These are phyloP conservation scores for Sinopyrophorus schimmeli DNA, from an alignment of 2,888 invertebrate genomes.

Conservation along the genomic window DNA sequence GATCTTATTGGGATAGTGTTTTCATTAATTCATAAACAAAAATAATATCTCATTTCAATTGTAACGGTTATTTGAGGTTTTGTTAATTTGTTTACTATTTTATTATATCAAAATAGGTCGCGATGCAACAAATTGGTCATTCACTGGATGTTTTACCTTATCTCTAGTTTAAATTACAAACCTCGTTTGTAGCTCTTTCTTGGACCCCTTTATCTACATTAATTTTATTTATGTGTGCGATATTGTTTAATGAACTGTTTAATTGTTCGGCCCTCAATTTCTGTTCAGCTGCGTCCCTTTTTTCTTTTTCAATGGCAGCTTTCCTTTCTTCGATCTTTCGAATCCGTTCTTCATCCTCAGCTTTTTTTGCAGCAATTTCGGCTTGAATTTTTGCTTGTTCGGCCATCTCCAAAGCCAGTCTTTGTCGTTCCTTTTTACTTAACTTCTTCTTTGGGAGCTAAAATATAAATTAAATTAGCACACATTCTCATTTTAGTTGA, in stretches of 20 bases:
- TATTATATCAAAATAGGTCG: too few relatives aligned
- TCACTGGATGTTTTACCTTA: too few relatives aligned
- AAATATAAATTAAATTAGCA: neutral
- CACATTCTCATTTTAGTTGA: too few relatives aligned
- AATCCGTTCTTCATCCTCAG: conserved; percentile 40
- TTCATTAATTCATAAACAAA: too few relatives aligned
- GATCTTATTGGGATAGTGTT: too few relatives aligned
- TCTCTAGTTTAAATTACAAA: too few relatives aligned
- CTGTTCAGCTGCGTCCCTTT: conserved; percentile 45
- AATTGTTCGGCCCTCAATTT: conserved; percentile 45
- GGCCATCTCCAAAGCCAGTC: conserved; percentile 54
- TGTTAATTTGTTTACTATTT: too few relatives aligned
- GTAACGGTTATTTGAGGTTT: too few relatives aligned
- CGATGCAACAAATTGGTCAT: too few relatives aligned
- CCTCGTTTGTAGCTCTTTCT: conserved; percentile 37
- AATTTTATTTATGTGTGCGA: conserved; percentile 19
- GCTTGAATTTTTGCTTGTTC: conserved; percentile 49
- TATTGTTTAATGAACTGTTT: conserved; percentile 25
- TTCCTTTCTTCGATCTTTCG: conserved; percentile 43
- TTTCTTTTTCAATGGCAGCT: conserved; percentile 50
- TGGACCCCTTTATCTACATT: conserved; percentile 22
- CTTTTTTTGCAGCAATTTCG: conserved; percentile 34
- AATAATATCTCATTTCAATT: too few relatives aligned
- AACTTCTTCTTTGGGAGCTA: conserved; percentile 52
- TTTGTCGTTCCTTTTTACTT: conserved; percentile 55